phyloP scores from a whole-genome alignment of 2,888 invertebrate genomes.

The Sialis lutaria region DNA sequence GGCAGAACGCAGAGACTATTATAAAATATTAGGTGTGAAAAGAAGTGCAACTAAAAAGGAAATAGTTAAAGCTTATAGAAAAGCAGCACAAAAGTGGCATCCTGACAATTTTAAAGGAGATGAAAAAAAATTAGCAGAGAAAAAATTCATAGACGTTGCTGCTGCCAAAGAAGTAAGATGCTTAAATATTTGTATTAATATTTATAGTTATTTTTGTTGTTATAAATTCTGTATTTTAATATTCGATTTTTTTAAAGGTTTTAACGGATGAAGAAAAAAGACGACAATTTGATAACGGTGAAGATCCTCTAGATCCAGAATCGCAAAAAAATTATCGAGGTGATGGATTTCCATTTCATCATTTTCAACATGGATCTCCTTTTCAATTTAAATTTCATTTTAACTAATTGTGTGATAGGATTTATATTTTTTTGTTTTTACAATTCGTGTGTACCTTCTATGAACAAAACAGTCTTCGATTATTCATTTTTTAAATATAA shows the following conservation, averaged over 20 bases:
- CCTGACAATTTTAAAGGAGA: conserved; percentile 85
- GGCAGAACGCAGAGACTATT: conserved; percentile 87
- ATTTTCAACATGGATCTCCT: conserved; percentile 71
- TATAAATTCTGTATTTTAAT: no score
- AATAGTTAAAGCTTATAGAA: conserved; percentile 89
- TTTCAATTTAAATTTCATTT: conserved; percentile 98
- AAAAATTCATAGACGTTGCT: conserved; percentile 96
- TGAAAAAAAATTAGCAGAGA: conserved; percentile 88
- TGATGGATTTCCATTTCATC: conserved; percentile 63
- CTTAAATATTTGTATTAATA: conserved; percentile 3
- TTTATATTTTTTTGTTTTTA: no score
- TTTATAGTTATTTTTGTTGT: background rate
- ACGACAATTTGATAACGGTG: conserved; percentile 82
- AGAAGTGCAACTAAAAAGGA: conserved; percentile 82
- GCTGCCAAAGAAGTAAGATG: conserved; percentile 88
- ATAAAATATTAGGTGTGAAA: conserved; percentile 88
- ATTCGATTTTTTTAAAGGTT: conserved; percentile 27
- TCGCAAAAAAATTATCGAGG: conserved; percentile 38
- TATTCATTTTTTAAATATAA: no score
- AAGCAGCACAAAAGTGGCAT: conserved; percentile 97
- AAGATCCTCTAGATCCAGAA: conserved; percentile 96
- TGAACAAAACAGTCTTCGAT: no score
- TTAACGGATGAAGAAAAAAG: conserved; percentile 82
- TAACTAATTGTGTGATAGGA: conserved; percentile 36
- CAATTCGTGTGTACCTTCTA: no score